Evolutionary conservation across 2,113 vertebrate species (phyloP).

Genomic region (Recurvirostra avosetta): DNA sequence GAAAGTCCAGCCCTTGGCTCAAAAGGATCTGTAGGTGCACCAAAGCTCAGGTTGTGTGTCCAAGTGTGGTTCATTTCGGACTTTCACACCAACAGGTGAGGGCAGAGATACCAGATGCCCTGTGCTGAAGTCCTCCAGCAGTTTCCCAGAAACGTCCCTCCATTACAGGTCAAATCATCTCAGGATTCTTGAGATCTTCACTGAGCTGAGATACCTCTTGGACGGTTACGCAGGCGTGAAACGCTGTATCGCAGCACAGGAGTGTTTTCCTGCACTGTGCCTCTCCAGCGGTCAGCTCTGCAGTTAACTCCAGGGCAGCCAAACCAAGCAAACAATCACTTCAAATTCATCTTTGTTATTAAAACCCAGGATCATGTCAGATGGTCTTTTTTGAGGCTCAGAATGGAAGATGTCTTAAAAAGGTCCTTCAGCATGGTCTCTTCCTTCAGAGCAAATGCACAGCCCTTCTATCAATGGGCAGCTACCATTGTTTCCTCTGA

Average conservation of each 20-base stretch:
- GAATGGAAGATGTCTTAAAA: neutral
- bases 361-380: neutral
- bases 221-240: neutral
- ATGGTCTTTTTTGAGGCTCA: neutral
- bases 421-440: neutral
- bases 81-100: neutral
- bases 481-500: neutral
- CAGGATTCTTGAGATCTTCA: neutral
- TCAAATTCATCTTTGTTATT: neutral
- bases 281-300: neutral
- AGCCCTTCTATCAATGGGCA: neutral
- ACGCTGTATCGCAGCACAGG: neutral
- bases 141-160: neutral
- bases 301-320: neutral
- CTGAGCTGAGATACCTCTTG: neutral
- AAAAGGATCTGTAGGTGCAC: neutral
- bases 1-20: constrained; percentile 68
- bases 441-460: neutral
- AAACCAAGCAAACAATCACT: neutral
- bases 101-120: neutral
- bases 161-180: neutral
- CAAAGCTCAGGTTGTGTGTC: constrained; percentile 48
- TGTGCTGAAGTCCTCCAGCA: neutral
- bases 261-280: neutral
- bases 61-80: constrained; percentile 41